Percentiles rank a stretch among this genome's conserved stretches.
Evolutionary conservation across 2,113 vertebrate genomes (phyloP).

Genomic region (Charina bottae): DNA sequence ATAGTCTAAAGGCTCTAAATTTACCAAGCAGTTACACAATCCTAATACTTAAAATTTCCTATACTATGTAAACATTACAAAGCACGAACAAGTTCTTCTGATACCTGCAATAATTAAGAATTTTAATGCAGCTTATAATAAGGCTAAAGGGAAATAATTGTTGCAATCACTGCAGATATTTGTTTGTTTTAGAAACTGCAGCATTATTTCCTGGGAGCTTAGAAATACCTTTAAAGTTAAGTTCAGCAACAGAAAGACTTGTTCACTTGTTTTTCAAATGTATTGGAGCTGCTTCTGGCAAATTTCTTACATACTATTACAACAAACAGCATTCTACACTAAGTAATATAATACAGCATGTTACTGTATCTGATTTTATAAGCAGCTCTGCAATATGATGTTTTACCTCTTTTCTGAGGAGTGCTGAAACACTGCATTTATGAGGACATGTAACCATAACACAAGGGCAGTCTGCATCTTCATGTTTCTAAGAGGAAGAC

Average conservation of each 20-base stretch:
- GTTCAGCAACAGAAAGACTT: constrained; percentile 24
- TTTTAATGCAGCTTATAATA: constrained; percentile 31
- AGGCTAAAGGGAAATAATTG: constrained; percentile 51
- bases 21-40: neutral
- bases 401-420: constrained; percentile 93
- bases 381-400: constrained; percentile 40
- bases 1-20: neutral
- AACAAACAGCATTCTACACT: neutral
- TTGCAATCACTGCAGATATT: constrained; percentile 43
- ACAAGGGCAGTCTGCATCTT: constrained; percentile 92
- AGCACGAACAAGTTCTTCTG: neutral
- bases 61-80: constrained; percentile 4
- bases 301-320: constrained; percentile 49
- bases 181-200: constrained; percentile 13
- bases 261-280: constrained; percentile 46
- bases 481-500: constrained; percentile 86
- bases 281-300: constrained; percentile 41
- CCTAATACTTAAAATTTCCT: constrained; percentile 14
- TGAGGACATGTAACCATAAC: constrained; percentile 94
- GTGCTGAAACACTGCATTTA: constrained; percentile 88
- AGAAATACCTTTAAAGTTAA: constrained; percentile 46
- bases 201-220: constrained; percentile 36
- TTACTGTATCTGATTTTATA: constrained; percentile 19
- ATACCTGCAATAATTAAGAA: constrained; percentile 17
- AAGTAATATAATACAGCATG: neutral